Base-by-base conservation (phyloP, 2,888 invertebrate species). In the Caenorhabditis imperialis region DNA sequence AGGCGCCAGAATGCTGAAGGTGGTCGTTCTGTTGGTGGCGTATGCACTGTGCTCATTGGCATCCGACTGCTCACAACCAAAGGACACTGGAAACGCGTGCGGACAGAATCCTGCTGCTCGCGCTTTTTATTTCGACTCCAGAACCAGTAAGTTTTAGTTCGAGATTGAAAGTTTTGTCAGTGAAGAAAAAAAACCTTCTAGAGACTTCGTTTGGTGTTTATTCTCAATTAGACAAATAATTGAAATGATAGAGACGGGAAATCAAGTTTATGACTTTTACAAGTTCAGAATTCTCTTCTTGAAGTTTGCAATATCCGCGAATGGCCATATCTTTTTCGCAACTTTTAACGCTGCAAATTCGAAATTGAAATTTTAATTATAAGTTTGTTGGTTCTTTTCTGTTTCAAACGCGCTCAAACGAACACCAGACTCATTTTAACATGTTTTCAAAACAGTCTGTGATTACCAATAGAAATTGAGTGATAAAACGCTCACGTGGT, bases 251-350 rank as follows among this genome's bases (percentile, higher is more conserved):
- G n/a, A 40, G 40, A 37, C 8, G n/a, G n/a, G n/a, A n/a, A n/a
- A n/a, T n/a, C n/a, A n/a, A n/a, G n/a, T n/a, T n/a, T n/a, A n/a
- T n/a, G n/a, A n/a, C 2, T 1, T 20, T 73, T 54, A 79, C 51
- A 78, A 50, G 6, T 74, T 74, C 14, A 83, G 45, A 30, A 77
- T 72, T 45, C 80, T 83, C 54, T 77, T 77, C 48, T 80, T 79
- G 58, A 83, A 83, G 2, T 74, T 38, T 16, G 44, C 53, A 7
- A 71, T 62, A 18, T 76, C 54, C 20, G 77, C 77, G 37, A 78
- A 77, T 8, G 83, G 83, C 69, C 77, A 83, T 23, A 79, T 62
- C 73, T 79, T 81, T 60, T 78, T 75, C n/a, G 78, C 83, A 61
- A 78, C 72, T 37, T 58, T 51, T 16, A 53, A 16, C 20, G 38